Base-by-base conservation (phyloP, 2,888 invertebrate species). In the Scaptomyza tumidula region DNA sequence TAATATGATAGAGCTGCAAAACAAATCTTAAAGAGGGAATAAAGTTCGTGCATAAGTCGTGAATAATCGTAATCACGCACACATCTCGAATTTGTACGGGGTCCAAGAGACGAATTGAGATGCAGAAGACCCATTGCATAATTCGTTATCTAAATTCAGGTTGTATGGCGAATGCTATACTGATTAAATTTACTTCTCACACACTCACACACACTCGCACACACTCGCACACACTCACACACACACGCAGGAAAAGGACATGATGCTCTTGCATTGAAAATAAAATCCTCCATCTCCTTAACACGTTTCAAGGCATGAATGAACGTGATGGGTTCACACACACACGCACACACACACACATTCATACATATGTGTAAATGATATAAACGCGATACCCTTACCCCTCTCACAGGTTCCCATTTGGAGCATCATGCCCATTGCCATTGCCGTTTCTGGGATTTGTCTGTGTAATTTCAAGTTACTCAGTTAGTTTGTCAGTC, bases 141-240 rank as follows among this genome's bases (percentile, higher is more conserved):
- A 90, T 89, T 90, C 80, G 89, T 88, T 91, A 91, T 90, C 91
- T 90, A 90, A 89, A 90, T 91, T 90, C 90, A 90, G 90, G 81
- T 89, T 90, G 85, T 78, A 82, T 86, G 80, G 80, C 73, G 86
- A 80, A 86, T 89, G 88, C 85, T 80, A 81, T 86, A 85, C 90
- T 90, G 90, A 90, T 91, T 89, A 90, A 86, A 89, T 90, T 88
- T 83, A 39, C 67, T n/a, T 52, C 65, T 6, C 61, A 57, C 60
- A 54, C 55, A 58, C 61, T 59, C 63, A 7, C 63, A 59, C 60
- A 55, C 52, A 55, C 58, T 59, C 48, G 37, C 43, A 43, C 33
- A 67, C 43, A 39, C 67, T 52, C 65, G 6, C 61, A 57, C 60
- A 54, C 55, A 58, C 61, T 59, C 63, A 7, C 63, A 59, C 60